These are phyloP conservation scores for Stratiomys singularior DNA, from an alignment of 2,888 invertebrate species.

Conservation along the genomic window DNA sequence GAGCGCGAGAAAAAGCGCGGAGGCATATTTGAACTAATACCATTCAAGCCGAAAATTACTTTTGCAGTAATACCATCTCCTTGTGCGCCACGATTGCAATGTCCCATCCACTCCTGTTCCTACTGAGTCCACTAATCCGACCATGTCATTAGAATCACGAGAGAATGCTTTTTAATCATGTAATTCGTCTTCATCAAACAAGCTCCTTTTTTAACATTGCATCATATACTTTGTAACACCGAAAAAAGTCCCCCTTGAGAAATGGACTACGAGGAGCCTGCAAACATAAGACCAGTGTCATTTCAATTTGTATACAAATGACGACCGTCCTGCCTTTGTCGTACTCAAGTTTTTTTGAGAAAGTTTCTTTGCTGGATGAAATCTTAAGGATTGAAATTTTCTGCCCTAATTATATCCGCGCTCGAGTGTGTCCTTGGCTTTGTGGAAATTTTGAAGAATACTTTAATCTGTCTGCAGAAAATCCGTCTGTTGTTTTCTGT, in stretches of 20 bases:
- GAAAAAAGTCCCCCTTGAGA: slow-evolving; percentile 20
- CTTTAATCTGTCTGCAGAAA: slow-evolving; percentile 40
- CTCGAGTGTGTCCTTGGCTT: slow-evolving; percentile 31
- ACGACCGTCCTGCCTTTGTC: slow-evolving; percentile 1
- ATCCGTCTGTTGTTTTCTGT: slow-evolving; percentile 32
- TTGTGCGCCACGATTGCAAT: slow-evolving; percentile 22
- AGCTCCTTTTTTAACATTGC: slow-evolving; percentile 38
- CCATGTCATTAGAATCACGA: slow-evolving; percentile 49
- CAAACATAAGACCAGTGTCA: slow-evolving; percentile 42
- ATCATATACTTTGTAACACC: slow-evolving; percentile 4
- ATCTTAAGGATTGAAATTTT: slow-evolving; percentile 31
- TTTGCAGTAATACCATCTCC: slow-evolving; percentile 32
- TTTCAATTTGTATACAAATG: slow-evolving; percentile 24
- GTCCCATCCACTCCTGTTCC: slow-evolving; percentile 25
- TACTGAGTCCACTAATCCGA: slow-evolving; percentile 42
- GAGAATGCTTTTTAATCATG: slow-evolving; percentile 51
- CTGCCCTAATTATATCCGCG: slow-evolving; percentile 50
- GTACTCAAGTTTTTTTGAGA: slow-evolving; percentile 12
- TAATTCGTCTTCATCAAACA: slow-evolving; percentile 52
- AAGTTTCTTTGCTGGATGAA: slow-evolving; percentile 13
- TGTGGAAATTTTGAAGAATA: slow-evolving; percentile 35
- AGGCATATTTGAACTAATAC: neutral
- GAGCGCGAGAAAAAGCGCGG: neutral
- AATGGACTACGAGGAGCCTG: neutral
- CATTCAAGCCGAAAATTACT: slow-evolving; percentile 43